These are phyloP conservation scores for Drosophila seguyi DNA, from an alignment of 1,140 invertebrate species.

Conservation along the genomic window DNA sequence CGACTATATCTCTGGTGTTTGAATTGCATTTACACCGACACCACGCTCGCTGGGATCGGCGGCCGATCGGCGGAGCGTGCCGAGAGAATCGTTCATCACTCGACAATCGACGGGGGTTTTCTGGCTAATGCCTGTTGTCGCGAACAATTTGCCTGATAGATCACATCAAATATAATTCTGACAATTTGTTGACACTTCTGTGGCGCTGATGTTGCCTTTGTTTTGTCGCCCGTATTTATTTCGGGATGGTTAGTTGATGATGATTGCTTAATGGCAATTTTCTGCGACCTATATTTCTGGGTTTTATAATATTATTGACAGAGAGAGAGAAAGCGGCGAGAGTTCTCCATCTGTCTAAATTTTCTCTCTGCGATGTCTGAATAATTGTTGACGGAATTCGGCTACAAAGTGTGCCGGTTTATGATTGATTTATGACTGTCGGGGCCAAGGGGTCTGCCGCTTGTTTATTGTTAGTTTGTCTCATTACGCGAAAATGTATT, in stretches of 20 bases:
- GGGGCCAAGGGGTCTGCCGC: conserved; percentile 25
- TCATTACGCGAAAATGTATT: conserved; percentile 51
- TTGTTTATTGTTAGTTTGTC: conserved; percentile 43
- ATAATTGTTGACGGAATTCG: conserved; percentile 35
- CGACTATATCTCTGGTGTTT: background rate
- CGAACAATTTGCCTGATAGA: conserved; percentile 67
- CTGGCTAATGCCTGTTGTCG: conserved; percentile 34
- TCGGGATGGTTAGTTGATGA: conserved; percentile 42
- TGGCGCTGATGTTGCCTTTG: conserved; percentile 30
- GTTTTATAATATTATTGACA: conserved; percentile 33
- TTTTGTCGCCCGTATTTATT: conserved; percentile 45
- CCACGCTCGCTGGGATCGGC: conserved; percentile 5
- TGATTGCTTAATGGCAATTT: conserved; percentile 65
- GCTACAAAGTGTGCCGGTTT: conserved; percentile 23
- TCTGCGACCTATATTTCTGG: conserved; percentile 16
- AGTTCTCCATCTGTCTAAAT: conserved; percentile 1
- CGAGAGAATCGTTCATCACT: conserved; percentile 22
- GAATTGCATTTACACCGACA: conserved; percentile 25
- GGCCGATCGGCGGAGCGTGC: conserved; percentile 60
- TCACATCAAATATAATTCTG: conserved; percentile 60
- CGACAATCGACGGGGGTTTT: conserved; percentile 6
- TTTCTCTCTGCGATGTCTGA: conserved; percentile 5
- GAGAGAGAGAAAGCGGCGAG: background rate
- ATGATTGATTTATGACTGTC: conserved; percentile 40
- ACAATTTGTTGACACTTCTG: conserved; percentile 76